These are phyloP conservation scores for Mystacornis crossleyi DNA, from an alignment of 2,113 vertebrate genomes.

Conservation along the genomic window DNA sequence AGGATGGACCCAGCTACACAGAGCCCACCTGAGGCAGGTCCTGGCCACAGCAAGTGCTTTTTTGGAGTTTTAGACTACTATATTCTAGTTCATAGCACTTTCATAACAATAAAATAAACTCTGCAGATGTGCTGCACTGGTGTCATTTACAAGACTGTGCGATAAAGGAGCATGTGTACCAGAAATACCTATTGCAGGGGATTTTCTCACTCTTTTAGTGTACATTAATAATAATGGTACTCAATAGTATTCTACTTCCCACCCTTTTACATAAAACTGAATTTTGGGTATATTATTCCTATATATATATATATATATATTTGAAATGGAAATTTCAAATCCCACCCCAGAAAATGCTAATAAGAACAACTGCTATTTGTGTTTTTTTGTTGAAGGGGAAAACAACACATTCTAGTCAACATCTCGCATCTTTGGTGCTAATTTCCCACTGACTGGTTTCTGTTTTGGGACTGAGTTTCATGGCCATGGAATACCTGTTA, in stretches of 20 bases:
- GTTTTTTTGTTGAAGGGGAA: background rate
- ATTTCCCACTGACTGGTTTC: background rate
- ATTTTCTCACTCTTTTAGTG: background rate
- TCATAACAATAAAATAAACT: background rate
- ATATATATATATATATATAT: no score
- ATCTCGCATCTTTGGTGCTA: background rate
- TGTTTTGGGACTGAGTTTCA: background rate
- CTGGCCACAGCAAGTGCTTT: background rate
- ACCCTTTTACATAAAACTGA: background rate
- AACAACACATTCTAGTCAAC: background rate
- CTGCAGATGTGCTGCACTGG: background rate
- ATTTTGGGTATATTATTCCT: background rate
- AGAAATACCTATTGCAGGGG: background rate
- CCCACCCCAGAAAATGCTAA: background rate
- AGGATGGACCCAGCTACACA: background rate
- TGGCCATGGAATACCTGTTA: background rate
- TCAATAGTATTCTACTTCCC: background rate
- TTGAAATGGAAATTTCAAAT: background rate
- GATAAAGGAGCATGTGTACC: background rate
- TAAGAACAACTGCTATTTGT: background rate
- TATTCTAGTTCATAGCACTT: background rate
- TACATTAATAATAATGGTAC: background rate
- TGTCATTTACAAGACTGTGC: background rate
- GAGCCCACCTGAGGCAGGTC: background rate
- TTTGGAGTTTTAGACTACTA: background rate